A percentile compares a stretch with the other conserved stretches of the same genome.
Evolutionary conservation across 2,888 invertebrate species (phyloP).

Genomic region (Plebejus anna): DNA sequence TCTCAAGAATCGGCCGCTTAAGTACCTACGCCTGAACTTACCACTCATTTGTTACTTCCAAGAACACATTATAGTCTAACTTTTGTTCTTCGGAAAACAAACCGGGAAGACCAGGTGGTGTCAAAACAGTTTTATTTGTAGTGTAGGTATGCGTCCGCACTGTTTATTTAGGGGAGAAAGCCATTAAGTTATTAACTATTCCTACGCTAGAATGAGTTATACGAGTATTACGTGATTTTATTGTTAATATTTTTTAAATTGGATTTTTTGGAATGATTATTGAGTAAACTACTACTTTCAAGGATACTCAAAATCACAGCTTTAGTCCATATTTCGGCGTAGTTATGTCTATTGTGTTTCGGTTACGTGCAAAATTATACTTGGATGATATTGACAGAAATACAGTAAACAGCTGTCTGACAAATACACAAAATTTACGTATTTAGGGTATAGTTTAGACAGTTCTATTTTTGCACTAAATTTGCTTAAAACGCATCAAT

Average conservation of each 20-base stretch:
- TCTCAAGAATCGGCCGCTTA: conserved; percentile 70
- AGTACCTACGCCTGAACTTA: conserved; percentile 69
- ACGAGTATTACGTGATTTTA: no score
- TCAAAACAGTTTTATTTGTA: conserved; percentile 39
- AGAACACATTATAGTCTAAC: conserved; percentile 72
- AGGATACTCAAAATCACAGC: no score
- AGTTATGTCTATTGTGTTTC: no score
- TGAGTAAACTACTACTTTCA: background rate
- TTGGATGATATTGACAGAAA: background rate
- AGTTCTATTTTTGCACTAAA: no score
- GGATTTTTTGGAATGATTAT: background rate
- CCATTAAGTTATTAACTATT: background rate
- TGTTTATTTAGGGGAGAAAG: conserved; percentile 10
- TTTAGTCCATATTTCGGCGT: no score
- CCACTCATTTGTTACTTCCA: conserved; percentile 72
- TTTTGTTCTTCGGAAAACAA: conserved; percentile 61
- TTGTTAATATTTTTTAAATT: no score
- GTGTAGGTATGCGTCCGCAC: conserved; percentile 30
- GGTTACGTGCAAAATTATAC: background rate
- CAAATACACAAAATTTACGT: background rate
- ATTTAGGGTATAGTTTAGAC: no score
- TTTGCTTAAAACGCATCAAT: no score
- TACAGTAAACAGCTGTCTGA: background rate
- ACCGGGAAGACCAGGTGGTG: conserved; percentile 41
- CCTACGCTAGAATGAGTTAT: background rate